phyloP scores from a whole-genome alignment of 2,113 vertebrate genomes.

The Micromys minutus region DNA sequence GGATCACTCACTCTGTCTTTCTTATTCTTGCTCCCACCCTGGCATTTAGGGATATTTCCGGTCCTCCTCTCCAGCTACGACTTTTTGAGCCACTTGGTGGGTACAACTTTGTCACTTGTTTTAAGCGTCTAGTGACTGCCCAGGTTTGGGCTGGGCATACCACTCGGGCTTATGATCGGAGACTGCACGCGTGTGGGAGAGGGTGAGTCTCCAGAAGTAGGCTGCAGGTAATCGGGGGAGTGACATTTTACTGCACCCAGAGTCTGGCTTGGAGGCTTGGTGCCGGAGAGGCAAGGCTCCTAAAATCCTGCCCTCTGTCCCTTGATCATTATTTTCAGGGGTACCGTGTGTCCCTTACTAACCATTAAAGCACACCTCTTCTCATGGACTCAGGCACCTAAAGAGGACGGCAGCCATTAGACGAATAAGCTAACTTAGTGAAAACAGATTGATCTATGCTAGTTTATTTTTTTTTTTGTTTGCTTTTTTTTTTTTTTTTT shows the following conservation, averaged over 20 bases:
- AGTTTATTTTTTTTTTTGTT: too few relatives aligned
- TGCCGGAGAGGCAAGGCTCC: not conserved
- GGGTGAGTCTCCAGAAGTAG: not conserved
- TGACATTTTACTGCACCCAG: not conserved
- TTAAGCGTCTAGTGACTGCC: not conserved
- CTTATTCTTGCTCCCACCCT: rapidly evolving
- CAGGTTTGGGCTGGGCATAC: not conserved
- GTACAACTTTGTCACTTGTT: not conserved
- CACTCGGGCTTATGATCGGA: rapidly evolving
- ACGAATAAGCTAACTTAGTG: conserved; percentile 12
- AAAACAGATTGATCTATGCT: not conserved
- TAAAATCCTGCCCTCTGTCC: not conserved
- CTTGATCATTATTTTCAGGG: not conserved
- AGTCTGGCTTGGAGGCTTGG: not conserved
- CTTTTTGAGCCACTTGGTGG: not conserved
- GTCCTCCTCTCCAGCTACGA: not conserved
- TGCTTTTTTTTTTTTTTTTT: too few relatives aligned
- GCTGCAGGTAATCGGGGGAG: rapidly evolving
- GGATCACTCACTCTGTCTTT: not conserved
- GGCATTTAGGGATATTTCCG: not conserved
- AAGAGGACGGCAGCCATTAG: not conserved
- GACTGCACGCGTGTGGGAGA: rapidly evolving
- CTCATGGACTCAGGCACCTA: not conserved
- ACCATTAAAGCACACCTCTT: not conserved
- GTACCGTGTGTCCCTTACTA: not conserved